phyloP scores from a whole-genome alignment of 2,888 invertebrate species.

The Yponomeuta cagnagella region DNA sequence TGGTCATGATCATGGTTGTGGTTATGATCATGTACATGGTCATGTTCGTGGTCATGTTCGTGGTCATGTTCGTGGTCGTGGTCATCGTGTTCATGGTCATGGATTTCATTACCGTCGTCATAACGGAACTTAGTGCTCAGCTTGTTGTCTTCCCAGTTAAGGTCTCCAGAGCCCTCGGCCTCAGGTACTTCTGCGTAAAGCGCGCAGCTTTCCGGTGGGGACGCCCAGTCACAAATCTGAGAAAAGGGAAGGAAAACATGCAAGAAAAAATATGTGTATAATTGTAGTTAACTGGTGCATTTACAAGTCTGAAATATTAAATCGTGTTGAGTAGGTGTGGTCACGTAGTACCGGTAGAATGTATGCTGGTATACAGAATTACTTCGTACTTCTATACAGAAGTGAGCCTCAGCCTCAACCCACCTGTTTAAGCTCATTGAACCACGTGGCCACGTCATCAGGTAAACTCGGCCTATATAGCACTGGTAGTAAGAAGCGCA shows the following conservation, averaged over 20 bases:
- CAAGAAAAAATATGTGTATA: not conserved
- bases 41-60: slow-evolving; percentile 14
- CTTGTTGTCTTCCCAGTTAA: slow-evolving; percentile 4
- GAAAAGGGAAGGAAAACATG: not conserved
- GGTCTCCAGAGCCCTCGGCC: slow-evolving; percentile 17
- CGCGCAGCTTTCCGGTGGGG: slow-evolving; percentile 41
- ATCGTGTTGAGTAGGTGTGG: no score
- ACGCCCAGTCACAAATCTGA: slow-evolving; percentile 56
- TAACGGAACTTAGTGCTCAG: slow-evolving; percentile 4
- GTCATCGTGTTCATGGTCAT: slow-evolving; percentile 15
- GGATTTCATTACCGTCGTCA: slow-evolving; percentile 9
- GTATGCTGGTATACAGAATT: no score
- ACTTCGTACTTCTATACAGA: no score
- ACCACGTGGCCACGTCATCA: no score
- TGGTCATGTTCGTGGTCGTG: not conserved
- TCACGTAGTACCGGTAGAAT: not conserved
- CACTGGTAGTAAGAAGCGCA: no score
- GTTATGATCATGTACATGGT: slow-evolving; percentile 13
- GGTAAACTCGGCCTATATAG: no score
- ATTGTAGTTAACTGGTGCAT: no score
- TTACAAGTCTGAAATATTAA: no score
- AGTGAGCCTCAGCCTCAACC: no score
- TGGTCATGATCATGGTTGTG: not conserved
- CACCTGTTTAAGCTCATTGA: no score
- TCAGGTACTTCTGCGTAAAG: slow-evolving; percentile 16